A percentile compares a stretch with the other conserved stretches of the same genome.
phyloP scores from a whole-genome alignment of 2,113 vertebrate genomes.

The Rhombomys opimus region DNA sequence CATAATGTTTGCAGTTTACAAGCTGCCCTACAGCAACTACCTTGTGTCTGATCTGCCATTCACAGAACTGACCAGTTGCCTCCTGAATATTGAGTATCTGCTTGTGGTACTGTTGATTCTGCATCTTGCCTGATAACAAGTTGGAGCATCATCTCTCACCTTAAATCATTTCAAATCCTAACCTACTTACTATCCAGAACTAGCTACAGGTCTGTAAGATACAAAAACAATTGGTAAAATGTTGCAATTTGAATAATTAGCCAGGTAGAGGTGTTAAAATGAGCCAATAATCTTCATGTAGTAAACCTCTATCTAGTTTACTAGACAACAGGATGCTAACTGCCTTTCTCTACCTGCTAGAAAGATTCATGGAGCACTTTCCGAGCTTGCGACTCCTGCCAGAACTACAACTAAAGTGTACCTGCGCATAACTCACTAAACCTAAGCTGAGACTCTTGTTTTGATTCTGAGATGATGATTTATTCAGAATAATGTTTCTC shows the following conservation, averaged over 20 bases:
- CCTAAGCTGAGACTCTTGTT: conserved; percentile 73
- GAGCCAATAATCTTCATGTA: conserved; percentile 15
- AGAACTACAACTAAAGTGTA: conserved; percentile 54
- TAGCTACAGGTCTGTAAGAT: background rate
- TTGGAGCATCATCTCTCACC: background rate
- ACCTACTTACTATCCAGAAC: conserved; percentile 34
- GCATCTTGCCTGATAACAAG: background rate
- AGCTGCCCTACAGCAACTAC: background rate
- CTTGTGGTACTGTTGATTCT: conserved; percentile 9
- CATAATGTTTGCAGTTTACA: conserved; percentile 12
- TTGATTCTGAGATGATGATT: conserved; percentile 80
- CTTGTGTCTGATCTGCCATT: background rate
- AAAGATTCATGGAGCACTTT: conserved; percentile 42
- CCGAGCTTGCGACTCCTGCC: background rate
- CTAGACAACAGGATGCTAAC: conserved; percentile 9
- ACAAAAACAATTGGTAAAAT: conserved; percentile 32
- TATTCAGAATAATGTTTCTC: conserved; percentile 81
- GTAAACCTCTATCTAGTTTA: conserved; percentile 58
- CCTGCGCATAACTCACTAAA: background rate
- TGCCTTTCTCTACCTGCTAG: conserved; percentile 48
- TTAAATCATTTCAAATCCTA: background rate
- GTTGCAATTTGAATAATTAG: conserved; percentile 45
- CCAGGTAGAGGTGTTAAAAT: conserved; percentile 40
- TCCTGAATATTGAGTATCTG: background rate
- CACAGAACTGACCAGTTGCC: background rate